Base-by-base conservation (phyloP, 2,888 invertebrate genomes). In the Creontiades dilutus region DNA sequence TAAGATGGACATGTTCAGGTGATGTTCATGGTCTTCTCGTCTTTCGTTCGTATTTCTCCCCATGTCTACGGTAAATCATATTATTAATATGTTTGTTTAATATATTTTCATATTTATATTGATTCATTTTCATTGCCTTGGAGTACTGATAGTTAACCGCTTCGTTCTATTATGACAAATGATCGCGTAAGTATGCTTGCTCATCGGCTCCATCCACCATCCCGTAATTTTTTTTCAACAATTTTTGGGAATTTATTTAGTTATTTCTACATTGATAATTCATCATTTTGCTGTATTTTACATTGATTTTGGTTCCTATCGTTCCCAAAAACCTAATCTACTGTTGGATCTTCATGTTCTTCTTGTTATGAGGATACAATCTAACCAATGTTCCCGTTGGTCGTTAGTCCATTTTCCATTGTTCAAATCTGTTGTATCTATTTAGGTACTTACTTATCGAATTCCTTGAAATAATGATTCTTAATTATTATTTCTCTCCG, bases 1-100 rank as follows among this genome's bases (percentile, higher is more conserved):
- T 19, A 80, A 47, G n/a, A 78, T 78, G 85, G 86, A 48, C 47
- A 86, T 85, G 85, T 85, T 61, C 85, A 86, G 86, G 48, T 86
- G 86, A 75, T 86, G 76, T 86, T 86, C 86, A 76, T 86, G 86
- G 76, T 68, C 86, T 76, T 86, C 76, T 68, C 46, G n/a, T 14
- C 47, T 46, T 19, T 19, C 75, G 68, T 61, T 86, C 61, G 37
- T 28, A 37, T 11, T 28, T 57, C 47, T 76, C 68, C 75, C 47
- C 7, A 76, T 86, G 75, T 86, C 86, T 37, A 23, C 75, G 86
- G 86, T 86, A 86, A 86, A 46, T 47, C 19, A 16, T 12, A 23
- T 23, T 11, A 68, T 68, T 52, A 52, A 48, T 19, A n/a, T 1
- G 11, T 11, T 37, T 37, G 7, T 37, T 48, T 82, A 0, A 82